Base-by-base conservation (phyloP, 2,113 vertebrate species). In the Fulmarus glacialis region DNA sequence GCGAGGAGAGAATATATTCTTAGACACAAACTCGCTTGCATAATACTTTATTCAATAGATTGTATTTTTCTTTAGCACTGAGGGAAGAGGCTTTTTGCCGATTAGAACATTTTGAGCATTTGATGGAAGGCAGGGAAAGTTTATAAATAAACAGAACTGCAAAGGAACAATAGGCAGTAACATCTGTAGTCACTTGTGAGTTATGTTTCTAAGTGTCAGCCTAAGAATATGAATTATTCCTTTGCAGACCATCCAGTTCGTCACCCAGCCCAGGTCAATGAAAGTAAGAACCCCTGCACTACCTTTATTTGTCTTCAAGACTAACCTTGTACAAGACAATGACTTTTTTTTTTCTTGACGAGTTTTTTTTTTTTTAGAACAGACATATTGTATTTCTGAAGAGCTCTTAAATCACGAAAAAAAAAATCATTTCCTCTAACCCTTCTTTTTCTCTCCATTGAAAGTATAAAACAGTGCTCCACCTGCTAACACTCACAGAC, bases 401-500 rank as follows among this genome's bases (percentile, higher is more conserved):
- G 88, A 93, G 94, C 75, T 96, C 97, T 98, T 90, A 92, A 98
- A 94, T 82, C 34, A 68, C 40, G 52, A 42, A 23, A 73, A 47
- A 80, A 95, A 88, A 17, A 53, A 58, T 56, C 1, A 90, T 96
- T 97, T 97, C 80, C 71, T 78, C 81, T 93, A 94, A 89, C 15
- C 6, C 15, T 81, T 71, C 23, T 56, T 91, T 87, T 85, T 58
- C 73, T 88, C 63, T 95, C 58, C 62, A 68, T 66, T 96, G 95
- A 96, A 97, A 77, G 82, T 93, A 95, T 74, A 97, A 98, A 96
- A 77, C 55, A 79, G 73, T 82, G 47, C 9, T 97, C 98, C 98
- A 98, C 98, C 98, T 98, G 97, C 97, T 97, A 98, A 91, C 97
- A 98, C 97, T 98, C 95, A 97, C 88, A 97, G 89, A 98, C 97